Evolutionary conservation across 2,797 vertebrate genomes (phyloP).

Genomic region (Nyctalus aviator): DNA sequence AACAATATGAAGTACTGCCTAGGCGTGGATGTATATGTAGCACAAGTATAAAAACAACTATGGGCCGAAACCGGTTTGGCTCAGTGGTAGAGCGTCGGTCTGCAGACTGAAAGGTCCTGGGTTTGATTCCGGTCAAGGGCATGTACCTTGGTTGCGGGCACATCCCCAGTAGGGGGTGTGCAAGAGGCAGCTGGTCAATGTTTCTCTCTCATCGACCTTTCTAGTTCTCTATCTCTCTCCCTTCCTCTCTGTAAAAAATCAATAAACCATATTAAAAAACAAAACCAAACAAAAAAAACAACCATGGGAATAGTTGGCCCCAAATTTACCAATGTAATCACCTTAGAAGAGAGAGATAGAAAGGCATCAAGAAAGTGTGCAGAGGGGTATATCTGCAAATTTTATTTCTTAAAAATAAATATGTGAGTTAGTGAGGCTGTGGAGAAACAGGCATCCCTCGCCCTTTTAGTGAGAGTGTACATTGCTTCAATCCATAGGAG

Average conservation of each 20-base stretch:
- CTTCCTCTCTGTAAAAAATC: no score
- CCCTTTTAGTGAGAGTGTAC: background rate
- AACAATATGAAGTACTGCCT: background rate
- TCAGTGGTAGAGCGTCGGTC: no score
- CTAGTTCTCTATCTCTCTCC: no score
- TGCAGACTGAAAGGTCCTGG: no score
- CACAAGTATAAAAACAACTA: background rate
- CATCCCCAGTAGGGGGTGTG: no score
- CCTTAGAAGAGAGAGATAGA: constrained; percentile 1
- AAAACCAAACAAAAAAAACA: background rate
- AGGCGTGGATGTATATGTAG: background rate
- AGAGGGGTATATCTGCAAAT: background rate
- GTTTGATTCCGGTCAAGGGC: no score
- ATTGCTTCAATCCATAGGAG: background rate
- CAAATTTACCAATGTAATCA: background rate
- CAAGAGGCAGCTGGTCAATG: no score
- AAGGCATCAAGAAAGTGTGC: background rate
- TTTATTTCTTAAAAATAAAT: constrained; percentile 13
- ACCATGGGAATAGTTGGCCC: background rate
- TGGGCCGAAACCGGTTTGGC: background rate
- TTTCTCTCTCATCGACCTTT: no score
- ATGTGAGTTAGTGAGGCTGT: background rate
- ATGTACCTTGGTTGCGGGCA: no score
- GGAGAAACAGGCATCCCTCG: background rate
- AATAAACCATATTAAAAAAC: no score